These are phyloP conservation scores for Microcebus murinus DNA, from an alignment of 2,113 vertebrate species.

Conservation along the genomic window DNA sequence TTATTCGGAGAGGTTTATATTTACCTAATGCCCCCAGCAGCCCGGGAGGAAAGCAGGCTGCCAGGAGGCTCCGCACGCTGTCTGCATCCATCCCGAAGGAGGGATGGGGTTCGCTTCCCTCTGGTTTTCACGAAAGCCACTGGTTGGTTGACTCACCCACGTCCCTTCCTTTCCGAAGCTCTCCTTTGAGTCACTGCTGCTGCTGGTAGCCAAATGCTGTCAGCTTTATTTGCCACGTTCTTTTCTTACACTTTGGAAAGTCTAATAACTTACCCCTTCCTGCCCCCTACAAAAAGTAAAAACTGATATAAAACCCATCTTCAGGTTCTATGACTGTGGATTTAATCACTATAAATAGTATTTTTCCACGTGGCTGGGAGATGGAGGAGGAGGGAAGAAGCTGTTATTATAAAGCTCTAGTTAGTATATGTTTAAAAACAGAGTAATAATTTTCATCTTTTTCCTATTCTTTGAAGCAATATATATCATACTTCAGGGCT, in stretches of 20 bases:
- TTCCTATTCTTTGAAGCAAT: background rate
- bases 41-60: background rate
- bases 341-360: background rate
- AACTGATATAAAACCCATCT: background rate
- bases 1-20: conserved; percentile 71
- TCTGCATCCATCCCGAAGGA: background rate
- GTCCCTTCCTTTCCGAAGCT: background rate
- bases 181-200: background rate
- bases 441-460: background rate
- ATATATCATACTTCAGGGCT: background rate
- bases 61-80: background rate
- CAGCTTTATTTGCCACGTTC: background rate
- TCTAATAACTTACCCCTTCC: background rate
- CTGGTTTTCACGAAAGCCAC: background rate
- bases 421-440: background rate
- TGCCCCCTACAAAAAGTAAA: background rate
- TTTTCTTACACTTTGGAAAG: background rate
- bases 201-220: background rate
- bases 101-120: conserved; percentile 1
- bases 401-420: background rate
- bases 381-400: background rate
- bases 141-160: background rate
- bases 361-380: background rate
- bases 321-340: background rate
- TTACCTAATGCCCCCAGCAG: conserved; percentile 40